Evolutionary conservation across 2,797 vertebrate genomes (phyloP), one percentile per base, ranked within the genome.

Genomic region (Hephaestus fuliginosus): DNA sequence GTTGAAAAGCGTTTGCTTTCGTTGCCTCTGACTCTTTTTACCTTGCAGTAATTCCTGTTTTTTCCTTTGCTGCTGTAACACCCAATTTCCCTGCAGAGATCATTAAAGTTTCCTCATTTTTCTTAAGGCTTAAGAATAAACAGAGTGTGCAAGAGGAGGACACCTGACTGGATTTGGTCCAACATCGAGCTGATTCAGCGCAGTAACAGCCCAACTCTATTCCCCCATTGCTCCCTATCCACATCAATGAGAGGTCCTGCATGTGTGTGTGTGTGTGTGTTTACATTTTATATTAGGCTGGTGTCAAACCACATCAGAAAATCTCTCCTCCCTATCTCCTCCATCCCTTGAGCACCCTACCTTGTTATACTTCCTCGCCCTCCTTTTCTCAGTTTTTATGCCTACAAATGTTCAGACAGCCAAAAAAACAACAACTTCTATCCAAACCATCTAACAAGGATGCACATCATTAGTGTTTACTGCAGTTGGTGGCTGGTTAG

Each of bases 231-330:
- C 72, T 28, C 33, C 64, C 10, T 12, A 75, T 71, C 71, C 51
- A 58, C 15, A 52, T 82, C 74, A 80, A 60, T 70, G 63, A 60
- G n/a, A 78, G 8, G 14, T 52, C 18, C 5, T 39, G 36, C 10
- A 3, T 33, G 25, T 72, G 68, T 51, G 43, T 67, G 65, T 64
- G 51, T 74, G 80, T 72, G 30, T 78, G 48, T 75, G 66, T 79
- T 83, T 87, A 78, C 48, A 66, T 78, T 76, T 67, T 77, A 60
- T 53, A 86, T 87, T 76, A 86, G 67, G 28, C 56, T 80, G 62
- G 66, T 85, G 82, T 88, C 79, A 81, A 71, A 76, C 52, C 13
- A 55, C 78, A 82, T 83, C 77, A 84, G 69, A 79, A 80, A 68
- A 57, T 43, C 62, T 81, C 58, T 80, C 33, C 41, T 73, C 43